A percentile compares a stretch with the other conserved stretches of the same genome.
These are phyloP conservation scores for Hemiprocne comata DNA, from an alignment of 2,113 vertebrate species.

Conservation along the genomic window DNA sequence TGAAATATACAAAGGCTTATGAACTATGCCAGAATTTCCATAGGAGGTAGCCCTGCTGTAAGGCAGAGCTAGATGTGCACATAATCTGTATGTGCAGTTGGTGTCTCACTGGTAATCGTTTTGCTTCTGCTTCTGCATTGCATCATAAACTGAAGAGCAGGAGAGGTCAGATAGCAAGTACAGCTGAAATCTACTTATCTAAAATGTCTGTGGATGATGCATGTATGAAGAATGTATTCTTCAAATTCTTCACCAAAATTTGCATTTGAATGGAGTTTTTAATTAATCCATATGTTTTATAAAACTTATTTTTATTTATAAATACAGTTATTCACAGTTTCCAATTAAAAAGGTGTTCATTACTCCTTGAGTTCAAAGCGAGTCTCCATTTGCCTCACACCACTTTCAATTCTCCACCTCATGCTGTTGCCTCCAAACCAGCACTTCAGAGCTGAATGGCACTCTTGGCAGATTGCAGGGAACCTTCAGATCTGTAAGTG, in stretches of 20 bases:
- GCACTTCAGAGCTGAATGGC: neutral
- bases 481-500: neutral
- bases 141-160: neutral
- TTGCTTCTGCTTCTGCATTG: neutral
- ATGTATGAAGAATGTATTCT: too few relatives aligned
- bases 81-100: neutral
- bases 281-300: neutral
- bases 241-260: too few relatives aligned
- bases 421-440: neutral
- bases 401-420: neutral
- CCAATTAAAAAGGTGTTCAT: neutral
- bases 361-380: neutral
- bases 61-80: neutral
- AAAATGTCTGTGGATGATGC: neutral
- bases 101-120: neutral
- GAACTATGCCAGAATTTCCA: neutral
- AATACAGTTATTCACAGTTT: neutral
- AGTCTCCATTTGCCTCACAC: neutral
- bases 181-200: neutral
- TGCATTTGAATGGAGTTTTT: neutral
- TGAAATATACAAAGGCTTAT: neutral
- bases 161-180: neutral
- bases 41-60: neutral
- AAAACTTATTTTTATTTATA: neutral
- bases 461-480: slow-evolving; percentile 22